Percentiles rank a stretch among this genome's conserved stretches.
phyloP scores from a whole-genome alignment of 2,113 vertebrate species.

The Halcyon senegalensis region DNA sequence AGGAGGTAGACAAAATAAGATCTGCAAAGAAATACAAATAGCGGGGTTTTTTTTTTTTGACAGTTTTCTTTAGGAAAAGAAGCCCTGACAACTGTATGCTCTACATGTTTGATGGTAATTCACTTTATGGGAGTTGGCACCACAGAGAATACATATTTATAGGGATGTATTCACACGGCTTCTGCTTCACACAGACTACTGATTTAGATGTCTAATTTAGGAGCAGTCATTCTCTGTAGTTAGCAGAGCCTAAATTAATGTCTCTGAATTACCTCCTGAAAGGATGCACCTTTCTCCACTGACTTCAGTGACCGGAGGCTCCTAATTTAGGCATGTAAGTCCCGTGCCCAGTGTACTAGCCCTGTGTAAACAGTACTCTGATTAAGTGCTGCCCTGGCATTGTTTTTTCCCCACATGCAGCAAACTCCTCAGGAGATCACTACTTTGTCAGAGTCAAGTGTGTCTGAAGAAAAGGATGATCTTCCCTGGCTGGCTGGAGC shows the following conservation, averaged over 20 bases:
- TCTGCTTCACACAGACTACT: background rate
- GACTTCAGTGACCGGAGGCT: background rate
- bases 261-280: background rate
- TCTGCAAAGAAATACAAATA: background rate
- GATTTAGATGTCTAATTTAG: slow-evolving; percentile 33
- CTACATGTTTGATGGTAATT: background rate
- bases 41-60: background rate
- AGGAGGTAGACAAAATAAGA: background rate
- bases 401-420: background rate
- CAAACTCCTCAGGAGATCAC: background rate
- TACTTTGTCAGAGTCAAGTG: background rate
- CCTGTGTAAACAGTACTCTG: background rate
- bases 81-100: background rate
- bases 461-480: background rate
- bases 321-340: background rate
- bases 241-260: background rate
- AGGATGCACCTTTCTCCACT: background rate
- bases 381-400: background rate
- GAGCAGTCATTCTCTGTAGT: background rate
- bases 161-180: background rate
- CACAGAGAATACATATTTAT: background rate
- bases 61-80: background rate
- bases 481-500: background rate
- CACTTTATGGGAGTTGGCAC: background rate
- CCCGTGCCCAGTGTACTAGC: background rate